Evolutionary conservation across 1,140 invertebrate species (phyloP).

Genomic region (Drosophila pachea): DNA sequence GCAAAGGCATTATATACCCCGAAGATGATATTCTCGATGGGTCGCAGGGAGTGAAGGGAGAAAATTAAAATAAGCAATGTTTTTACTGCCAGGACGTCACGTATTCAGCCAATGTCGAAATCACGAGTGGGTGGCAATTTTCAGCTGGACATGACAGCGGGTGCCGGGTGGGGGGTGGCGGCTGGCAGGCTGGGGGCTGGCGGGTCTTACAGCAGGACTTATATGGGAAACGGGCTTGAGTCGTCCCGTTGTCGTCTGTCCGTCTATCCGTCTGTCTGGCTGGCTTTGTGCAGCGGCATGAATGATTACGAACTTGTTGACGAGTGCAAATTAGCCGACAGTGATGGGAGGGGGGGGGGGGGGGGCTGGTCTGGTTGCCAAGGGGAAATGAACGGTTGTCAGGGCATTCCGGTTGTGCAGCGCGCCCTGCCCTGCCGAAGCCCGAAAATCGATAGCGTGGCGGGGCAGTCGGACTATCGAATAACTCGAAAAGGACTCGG

Average conservation of each 20-base stretch:
- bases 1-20: not conserved
- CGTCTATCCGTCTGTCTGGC: constrained; percentile 11
- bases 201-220: not conserved
- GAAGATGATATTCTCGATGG: not conserved
- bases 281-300: constrained; percentile 41
- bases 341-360: not conserved
- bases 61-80: constrained; percentile 45
- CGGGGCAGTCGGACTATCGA: too few species aligned
- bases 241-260: constrained; percentile 9
- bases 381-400: constrained; percentile 18
- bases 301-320: constrained; percentile 55
- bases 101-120: constrained; percentile 24
- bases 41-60: not conserved
- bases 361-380: not conserved
- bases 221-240: constrained; percentile 5
- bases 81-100: constrained; percentile 49
- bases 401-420: constrained; percentile 31
- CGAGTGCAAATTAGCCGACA: constrained; percentile 50
- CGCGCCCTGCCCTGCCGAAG: not conserved
- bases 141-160: constrained; percentile 47
- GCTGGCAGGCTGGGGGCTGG: too few species aligned
- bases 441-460: constrained; percentile 4
- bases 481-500: too few species aligned
- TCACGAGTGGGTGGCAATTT: constrained; percentile 26
- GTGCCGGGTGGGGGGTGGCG: not conserved